Conservation (phyloP, 2,113 vertebrate species). For the Madoqua kirkii region DNA sequence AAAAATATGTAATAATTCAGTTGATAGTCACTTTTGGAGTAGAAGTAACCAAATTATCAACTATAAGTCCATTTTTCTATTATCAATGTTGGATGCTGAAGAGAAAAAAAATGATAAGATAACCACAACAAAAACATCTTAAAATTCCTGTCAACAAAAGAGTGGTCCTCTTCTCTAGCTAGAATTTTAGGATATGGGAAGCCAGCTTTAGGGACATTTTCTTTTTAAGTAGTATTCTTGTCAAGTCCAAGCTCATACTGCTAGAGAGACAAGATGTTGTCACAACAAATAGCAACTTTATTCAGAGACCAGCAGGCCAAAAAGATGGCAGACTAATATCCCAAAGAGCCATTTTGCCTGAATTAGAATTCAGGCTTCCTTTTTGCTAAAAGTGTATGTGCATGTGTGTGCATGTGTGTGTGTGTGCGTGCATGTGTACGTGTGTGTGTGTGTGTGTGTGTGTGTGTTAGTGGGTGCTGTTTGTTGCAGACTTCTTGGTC, state of each 20-base stretch:
- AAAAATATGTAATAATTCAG: background rate
- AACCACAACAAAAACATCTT: background rate
- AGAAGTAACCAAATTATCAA: background rate
- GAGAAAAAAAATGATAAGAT: background rate
- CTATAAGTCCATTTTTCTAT: background rate
- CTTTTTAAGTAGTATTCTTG: background rate
- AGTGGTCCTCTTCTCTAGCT: background rate
- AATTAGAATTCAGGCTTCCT: background rate
- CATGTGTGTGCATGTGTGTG: background rate
- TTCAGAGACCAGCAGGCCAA: background rate
- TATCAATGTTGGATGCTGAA: background rate
- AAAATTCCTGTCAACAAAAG: background rate
- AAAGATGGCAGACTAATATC: background rate
- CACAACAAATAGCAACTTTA: background rate
- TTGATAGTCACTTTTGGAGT: background rate
- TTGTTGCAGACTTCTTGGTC: background rate
- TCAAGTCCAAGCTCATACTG: background rate
- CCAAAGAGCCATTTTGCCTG: background rate
- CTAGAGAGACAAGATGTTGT: background rate
- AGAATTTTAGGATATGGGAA: background rate
- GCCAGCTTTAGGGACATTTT: background rate
- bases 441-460: background rate
- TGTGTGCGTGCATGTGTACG: background rate
- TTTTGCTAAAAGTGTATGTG: background rate
- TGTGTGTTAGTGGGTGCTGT: background rate